Evolutionary conservation across 2,797 vertebrate species (phyloP).

Genomic region (Pseudomugil gertrudae): DNA sequence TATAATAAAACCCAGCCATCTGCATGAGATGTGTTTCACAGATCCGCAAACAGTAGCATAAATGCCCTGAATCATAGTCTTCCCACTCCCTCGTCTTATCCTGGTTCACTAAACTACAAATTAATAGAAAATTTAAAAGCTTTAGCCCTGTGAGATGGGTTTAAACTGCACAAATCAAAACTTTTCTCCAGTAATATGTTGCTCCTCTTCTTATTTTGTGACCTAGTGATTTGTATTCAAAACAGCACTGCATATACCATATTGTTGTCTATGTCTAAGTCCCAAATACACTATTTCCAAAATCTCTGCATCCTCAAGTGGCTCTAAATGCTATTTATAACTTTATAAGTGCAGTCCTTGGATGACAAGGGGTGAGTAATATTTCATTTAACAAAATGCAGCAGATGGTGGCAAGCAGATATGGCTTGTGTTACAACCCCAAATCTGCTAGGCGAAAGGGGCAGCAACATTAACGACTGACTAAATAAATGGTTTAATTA

Average conservation of each 20-base stretch:
- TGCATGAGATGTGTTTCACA: too few species aligned
- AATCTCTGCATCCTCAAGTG: slow-evolving; percentile 38
- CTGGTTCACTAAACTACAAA: not conserved
- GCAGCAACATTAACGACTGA: too few species aligned
- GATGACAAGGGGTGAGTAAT: slow-evolving; percentile 61
- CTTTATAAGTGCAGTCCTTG: slow-evolving; percentile 52
- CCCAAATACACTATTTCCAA: slow-evolving; percentile 33
- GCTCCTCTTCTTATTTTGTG: slow-evolving; percentile 31
- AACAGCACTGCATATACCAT: slow-evolving; percentile 15
- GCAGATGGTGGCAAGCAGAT: slow-evolving; percentile 59
- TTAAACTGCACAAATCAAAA: not conserved
- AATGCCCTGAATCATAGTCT: not conserved
- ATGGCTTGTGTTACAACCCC: too few species aligned
- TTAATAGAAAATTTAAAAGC: not conserved
- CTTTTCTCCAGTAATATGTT: not conserved
- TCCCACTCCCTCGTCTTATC: not conserved
- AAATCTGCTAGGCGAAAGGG: too few species aligned
- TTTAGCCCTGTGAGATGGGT: not conserved
- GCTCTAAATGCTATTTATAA: slow-evolving; percentile 51
- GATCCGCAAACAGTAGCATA: not conserved
- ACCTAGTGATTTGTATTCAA: slow-evolving; percentile 28
- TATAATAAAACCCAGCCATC: not conserved
- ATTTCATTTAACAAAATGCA: slow-evolving; percentile 60
- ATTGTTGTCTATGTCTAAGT: slow-evolving; percentile 27
- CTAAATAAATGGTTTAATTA: too few species aligned